Evolutionary conservation across 2,113 vertebrate genomes (phyloP), one percentile per base, ranked within the genome.

Genomic region (Tichodroma muraria): DNA sequence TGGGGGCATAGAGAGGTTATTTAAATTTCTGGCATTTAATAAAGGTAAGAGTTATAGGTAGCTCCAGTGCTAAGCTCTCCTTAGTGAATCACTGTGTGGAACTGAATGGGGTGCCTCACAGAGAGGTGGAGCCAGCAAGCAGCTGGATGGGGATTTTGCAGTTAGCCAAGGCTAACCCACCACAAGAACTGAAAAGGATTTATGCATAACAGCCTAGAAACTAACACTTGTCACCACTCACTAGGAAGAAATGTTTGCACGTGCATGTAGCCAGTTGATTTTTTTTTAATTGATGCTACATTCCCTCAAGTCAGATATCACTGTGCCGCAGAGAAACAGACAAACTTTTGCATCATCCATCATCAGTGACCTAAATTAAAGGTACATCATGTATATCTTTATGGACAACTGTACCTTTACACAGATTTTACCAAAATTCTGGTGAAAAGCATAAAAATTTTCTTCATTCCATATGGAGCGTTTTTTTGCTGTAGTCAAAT

Each of bases 231-330:
- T 49, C 44, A 22, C 35, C 17, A 4, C 64, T 38, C 10, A 42
- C 13, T 28, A 23, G 27, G 27, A 76, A 37, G 19, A 52, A 60
- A 72, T 20, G 7, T 65, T 80, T 92, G 42, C 11, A 27, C 11
- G 20, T 10, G 19, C 9, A 8, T 1, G 1, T 17, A 63, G 15
- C 19, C 40, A n/a, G 11, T 22, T 3, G 0, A 8, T 27, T 35
- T 37, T 76, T 87, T 87, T 71, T 60, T 7, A 35, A 31, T 37
- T 54, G 38, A 45, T 80, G 17, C 4, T 40, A 6, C 8, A 3
- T 49, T 63, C 2, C n/a, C 64, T 69, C 50, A 69, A 91, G 28
- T 6, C 28, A 28, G 22, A 17, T 14, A 20, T 13, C 6, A 13
- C 17, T 4, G 0, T 80, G 61, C 38, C 49, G 73, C 12, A 40